Base-by-base conservation (phyloP, 2,888 invertebrate species). In the Isotomurus palustris region DNA sequence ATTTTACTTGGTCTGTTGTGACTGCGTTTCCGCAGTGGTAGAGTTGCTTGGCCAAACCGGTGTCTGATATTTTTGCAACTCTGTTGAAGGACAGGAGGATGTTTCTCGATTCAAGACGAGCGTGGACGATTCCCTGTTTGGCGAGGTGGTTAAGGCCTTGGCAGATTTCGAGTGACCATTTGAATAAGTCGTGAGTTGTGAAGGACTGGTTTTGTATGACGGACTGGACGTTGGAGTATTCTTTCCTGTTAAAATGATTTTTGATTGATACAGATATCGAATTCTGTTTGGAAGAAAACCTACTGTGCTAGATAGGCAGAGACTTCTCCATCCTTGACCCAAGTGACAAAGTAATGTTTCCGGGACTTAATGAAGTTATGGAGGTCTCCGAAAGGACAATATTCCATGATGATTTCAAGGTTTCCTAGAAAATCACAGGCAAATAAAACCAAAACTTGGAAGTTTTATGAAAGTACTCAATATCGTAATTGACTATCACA, bases 341-440 rank as follows among this genome's bases (percentile, higher is more conserved):
- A 28, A 28, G 25, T 47, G 14, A 28, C 29, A 22, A 47, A 47
- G 28, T 3, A n/a, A 6, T 21, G n/a, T 17, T 29, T n/a, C 4
- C 27, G 47, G 19, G 8, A 4, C 19, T 47, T 28, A n/a, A 47
- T n/a, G 17, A 21, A 47, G 12, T 47, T n/a, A 8, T 28, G 5
- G 14, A 47, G 17, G 19, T 28, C 28, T 28, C 47, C 47, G n/a
- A 14, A 21, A 14, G 28, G 29, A 22, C 24, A 47, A 28, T 47
- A 47, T 4, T 47, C 47, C 3, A 47, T 6, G 25, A 47, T 28
- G 4, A 47, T 25, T n/a, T 6, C 4, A 4, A 47, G 17, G n/a
- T 47, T 28, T 28, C 29, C 47, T 47, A 25, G 8, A 44, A 24
- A 44, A 21, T 40, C 40, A 40, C 40, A 40, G 40, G 17, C 6